Base-by-base conservation (phyloP, 2,888 invertebrate genomes). In the Masnerella sp. region DNA sequence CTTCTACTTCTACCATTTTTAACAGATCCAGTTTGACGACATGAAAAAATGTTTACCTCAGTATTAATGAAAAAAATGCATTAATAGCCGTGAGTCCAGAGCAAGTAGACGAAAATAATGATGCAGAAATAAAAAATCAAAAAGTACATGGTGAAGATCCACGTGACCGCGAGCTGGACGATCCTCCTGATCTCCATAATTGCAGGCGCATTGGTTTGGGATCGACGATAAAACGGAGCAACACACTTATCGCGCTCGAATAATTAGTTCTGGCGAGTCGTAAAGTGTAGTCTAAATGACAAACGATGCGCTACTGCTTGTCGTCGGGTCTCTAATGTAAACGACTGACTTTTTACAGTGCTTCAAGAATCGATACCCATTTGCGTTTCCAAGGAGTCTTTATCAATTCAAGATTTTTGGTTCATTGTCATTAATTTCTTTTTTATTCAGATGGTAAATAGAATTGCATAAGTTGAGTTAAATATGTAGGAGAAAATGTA, bases 71-170 rank as follows among this genome's bases (percentile, higher is more conserved):
- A 7, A 22, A 3, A 22, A 5, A 12, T 25, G n/a, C 9, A 14
- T 49, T 32, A 81, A 72, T 80, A 77, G 18, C 79, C 78, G 20
- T 77, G 52, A 4, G 71, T 74, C 85, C 85, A 86, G 18, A 84
- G 56, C 18, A 86, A 79, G 62, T 82, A 84, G 1, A 87, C 51
- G 22, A 85, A 71, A 11, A 83, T 72, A 18, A 74, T 68, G 2
- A 74, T 72, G 15, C 80, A 85, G 18, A 78, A 65, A 73, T 87
- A 87, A 61, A 87, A 82, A 11, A 85, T 32, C 17, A 87, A 77
- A 78, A 87, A 85, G 73, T 87, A 87, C 59, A 82, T 80, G 5
- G 83, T 83, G 36, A 87, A 73, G 8, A 80, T 47, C 61, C 82
- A 79, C 14, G 86, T 86, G 18, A 84, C 59, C 34, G 82, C 64